phyloP scores from a whole-genome alignment of 1,140 invertebrate species.

The Heliconius eleuchia region DNA sequence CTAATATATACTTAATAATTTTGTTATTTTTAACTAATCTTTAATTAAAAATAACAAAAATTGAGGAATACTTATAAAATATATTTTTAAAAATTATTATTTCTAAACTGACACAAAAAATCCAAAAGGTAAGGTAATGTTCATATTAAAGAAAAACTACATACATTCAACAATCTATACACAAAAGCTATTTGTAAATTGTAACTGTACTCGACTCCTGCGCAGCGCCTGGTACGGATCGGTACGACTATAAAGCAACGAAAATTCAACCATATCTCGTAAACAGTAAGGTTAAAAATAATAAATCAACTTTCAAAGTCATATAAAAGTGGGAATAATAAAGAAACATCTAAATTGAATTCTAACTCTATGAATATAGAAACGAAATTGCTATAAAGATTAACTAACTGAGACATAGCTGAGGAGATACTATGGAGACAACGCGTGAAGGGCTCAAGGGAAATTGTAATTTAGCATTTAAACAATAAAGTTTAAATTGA shows the following conservation, averaged over 20 bases:
- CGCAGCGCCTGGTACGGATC: conserved; percentile 60
- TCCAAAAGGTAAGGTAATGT: not conserved
- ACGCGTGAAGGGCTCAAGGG: conserved; percentile 19
- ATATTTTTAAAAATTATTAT: not conserved
- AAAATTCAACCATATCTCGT: conserved; percentile 27
- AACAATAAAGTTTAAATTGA: conserved; percentile 35
- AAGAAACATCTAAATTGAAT: conserved; percentile 34
- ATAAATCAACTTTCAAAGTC: conserved; percentile 6
- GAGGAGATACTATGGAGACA: conserved; percentile 17
- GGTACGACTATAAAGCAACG: conserved; percentile 44
- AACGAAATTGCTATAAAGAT: conserved; percentile 34
- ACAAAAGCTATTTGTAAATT: conserved; percentile 39
- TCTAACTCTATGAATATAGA: conserved; percentile 28
- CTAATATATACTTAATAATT: no score
- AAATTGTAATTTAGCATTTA: conserved; percentile 25
- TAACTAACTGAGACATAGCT: conserved; percentile 17
- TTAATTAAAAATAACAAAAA: not conserved
- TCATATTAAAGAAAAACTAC: conserved; percentile 39
- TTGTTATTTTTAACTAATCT: no score
- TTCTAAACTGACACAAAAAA: conserved; percentile 23
- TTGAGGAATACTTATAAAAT: not conserved
- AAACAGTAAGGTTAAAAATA: conserved; percentile 26
- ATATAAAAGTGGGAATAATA: conserved; percentile 18
- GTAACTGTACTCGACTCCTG: conserved; percentile 56
- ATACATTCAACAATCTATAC: conserved; percentile 48